phyloP scores from a whole-genome alignment of 2,888 invertebrate species.

The Rhagonycha lutea region DNA sequence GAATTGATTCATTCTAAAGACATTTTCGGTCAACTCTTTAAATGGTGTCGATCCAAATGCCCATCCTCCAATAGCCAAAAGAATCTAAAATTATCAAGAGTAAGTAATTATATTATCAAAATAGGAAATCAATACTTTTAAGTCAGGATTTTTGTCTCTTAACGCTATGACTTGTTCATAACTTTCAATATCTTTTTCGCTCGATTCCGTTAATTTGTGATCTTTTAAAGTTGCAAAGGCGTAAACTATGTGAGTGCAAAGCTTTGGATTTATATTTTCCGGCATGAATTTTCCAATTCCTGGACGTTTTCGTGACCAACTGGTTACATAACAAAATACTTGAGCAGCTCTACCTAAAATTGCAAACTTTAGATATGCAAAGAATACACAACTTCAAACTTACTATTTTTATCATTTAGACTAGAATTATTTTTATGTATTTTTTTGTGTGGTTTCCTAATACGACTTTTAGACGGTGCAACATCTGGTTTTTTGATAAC shows the following conservation, averaged over 20 bases:
- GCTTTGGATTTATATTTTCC: slow-evolving; percentile 82
- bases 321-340: slow-evolving; percentile 94
- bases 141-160: slow-evolving; percentile 84
- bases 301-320: slow-evolving; percentile 92
- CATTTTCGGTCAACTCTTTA: slow-evolving; percentile 88
- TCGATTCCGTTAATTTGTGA: slow-evolving; percentile 78
- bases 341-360: slow-evolving; percentile 78
- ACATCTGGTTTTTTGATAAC: slow-evolving; percentile 73
- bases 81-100: slow-evolving; percentile 59
- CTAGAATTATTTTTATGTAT: slow-evolving; percentile 55
- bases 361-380: neutral
- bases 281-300: slow-evolving; percentile 88
- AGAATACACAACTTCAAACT: slow-evolving; percentile 33
- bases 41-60: slow-evolving; percentile 94
- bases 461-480: slow-evolving; percentile 74
- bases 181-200: slow-evolving; percentile 82
- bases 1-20: slow-evolving; percentile 93
- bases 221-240: slow-evolving; percentile 92
- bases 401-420: slow-evolving; percentile 66
- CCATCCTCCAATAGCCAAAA: slow-evolving; percentile 93
- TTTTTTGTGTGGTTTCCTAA: slow-evolving; percentile 69
- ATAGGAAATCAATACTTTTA: slow-evolving; percentile 66
- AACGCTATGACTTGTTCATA: slow-evolving; percentile 84
- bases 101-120: neutral
- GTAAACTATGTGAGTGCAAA: slow-evolving; percentile 94